Evolutionary conservation across 1,140 invertebrate species (phyloP).

Genomic region (Drosophila saltans): DNA sequence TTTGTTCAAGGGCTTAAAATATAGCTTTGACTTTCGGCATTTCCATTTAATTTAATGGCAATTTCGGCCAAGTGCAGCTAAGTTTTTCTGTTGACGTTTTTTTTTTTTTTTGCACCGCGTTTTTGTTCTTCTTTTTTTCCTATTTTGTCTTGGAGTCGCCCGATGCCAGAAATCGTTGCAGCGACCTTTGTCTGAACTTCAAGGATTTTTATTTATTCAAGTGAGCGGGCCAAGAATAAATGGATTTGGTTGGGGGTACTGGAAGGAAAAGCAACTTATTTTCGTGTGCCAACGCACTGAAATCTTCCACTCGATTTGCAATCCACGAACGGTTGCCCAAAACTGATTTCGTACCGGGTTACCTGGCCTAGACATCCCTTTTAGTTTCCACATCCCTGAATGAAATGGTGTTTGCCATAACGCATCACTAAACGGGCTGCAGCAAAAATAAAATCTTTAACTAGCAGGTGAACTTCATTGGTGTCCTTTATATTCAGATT

Average conservation of each 20-base stretch:
- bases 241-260: slow-evolving; percentile 16
- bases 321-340: slow-evolving; percentile 57
- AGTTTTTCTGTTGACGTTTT: slow-evolving; percentile 27
- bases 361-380: slow-evolving; percentile 27
- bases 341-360: slow-evolving; percentile 15
- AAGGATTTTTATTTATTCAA: slow-evolving; percentile 67
- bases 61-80: slow-evolving; percentile 1
- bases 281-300: slow-evolving; percentile 68
- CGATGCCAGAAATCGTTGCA: slow-evolving; percentile 45
- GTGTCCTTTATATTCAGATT: slow-evolving; percentile 19
- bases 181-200: slow-evolving; percentile 69
- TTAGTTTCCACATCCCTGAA: slow-evolving; percentile 9
- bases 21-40: slow-evolving; percentile 2
- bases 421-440: slow-evolving; percentile 70
- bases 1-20: not conserved
- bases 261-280: slow-evolving; percentile 51
- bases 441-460: slow-evolving; percentile 69
- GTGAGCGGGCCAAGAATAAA: slow-evolving; percentile 62
- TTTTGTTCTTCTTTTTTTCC: slow-evolving; percentile 22
- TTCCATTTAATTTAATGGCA: slow-evolving; percentile 6
- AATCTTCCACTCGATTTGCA: slow-evolving; percentile 78
- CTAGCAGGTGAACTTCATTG: slow-evolving; percentile 66
- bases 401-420: slow-evolving; percentile 49
- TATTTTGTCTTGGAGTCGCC: slow-evolving; percentile 29
- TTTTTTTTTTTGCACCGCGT: slow-evolving; percentile 15